phyloP scores from a whole-genome alignment of 2,113 vertebrate genomes.

The Centrocercus urophasianus region DNA sequence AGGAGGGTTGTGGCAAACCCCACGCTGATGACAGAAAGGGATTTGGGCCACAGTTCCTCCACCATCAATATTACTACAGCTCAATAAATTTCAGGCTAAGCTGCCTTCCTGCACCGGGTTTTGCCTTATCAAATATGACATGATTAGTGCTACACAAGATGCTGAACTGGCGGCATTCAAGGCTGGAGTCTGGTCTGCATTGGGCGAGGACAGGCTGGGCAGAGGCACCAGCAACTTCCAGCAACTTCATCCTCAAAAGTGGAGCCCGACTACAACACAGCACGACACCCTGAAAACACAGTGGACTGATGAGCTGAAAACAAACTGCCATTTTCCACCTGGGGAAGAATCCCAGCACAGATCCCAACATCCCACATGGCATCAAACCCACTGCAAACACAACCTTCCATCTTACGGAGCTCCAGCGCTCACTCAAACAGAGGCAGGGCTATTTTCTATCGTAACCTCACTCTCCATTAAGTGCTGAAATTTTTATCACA shows the following conservation, averaged over 20 bases:
- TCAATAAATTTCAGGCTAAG: background rate
- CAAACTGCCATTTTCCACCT: background rate
- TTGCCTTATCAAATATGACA: background rate
- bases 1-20: background rate
- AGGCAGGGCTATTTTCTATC: background rate
- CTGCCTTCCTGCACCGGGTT: background rate
- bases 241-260: fast-evolving
- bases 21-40: background rate
- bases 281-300: fast-evolving
- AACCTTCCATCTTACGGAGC: background rate
- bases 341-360: fast-evolving
- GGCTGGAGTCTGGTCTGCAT: background rate
- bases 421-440: background rate
- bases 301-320: fast-evolving
- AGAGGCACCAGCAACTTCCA: background rate
- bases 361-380: fast-evolving
- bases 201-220: background rate
- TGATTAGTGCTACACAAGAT: background rate
- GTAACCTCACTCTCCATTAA: background rate
- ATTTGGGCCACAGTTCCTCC: background rate
- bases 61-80: background rate
- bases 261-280: background rate
- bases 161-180: background rate
- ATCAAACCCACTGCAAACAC: background rate
- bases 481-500: background rate